Evolutionary conservation across 2,113 vertebrate species (phyloP).

Genomic region (Psammodynastes pulverulentus): DNA sequence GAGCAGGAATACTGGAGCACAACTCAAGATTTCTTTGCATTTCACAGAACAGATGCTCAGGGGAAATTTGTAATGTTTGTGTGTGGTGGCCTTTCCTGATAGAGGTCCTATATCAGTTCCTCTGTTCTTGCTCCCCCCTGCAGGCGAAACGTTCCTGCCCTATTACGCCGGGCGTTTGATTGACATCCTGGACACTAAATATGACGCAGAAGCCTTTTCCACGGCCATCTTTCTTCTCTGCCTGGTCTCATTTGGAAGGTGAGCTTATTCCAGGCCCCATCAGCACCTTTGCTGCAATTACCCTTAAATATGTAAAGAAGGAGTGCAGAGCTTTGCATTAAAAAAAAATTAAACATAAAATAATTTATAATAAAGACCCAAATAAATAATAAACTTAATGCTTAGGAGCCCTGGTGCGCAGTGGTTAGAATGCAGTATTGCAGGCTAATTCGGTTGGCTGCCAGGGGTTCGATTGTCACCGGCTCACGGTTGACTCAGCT

Average conservation of each 20-base stretch:
- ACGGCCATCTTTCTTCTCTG: slow-evolving; percentile 65
- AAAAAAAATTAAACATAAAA: no score
- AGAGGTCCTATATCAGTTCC: neutral
- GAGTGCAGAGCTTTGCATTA: no score
- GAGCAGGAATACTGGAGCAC: neutral
- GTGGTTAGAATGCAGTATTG: no score
- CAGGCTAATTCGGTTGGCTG: no score
- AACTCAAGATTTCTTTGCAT: neutral
- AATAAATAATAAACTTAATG: no score
- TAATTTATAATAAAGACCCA: no score
- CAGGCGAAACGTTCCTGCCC: slow-evolving; percentile 69
- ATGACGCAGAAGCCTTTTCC: slow-evolving; percentile 58
- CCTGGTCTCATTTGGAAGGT: slow-evolving; percentile 73
- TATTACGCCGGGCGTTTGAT: slow-evolving; percentile 75
- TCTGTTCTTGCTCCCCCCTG: fast-evolving
- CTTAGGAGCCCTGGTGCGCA: no score
- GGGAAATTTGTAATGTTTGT: neutral
- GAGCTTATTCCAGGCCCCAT: neutral
- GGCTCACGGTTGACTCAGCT: no score
- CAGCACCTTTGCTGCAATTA: neutral
- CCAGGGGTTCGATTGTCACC: no score
- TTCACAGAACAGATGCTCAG: neutral
- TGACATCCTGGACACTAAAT: slow-evolving; percentile 65
- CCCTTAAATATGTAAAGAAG: neutral
- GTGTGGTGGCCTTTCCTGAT: neutral